A percentile compares a stretch with the other conserved stretches of the same genome.
phyloP scores from a whole-genome alignment of 2,888 invertebrate species.

The Dicycla oo region DNA sequence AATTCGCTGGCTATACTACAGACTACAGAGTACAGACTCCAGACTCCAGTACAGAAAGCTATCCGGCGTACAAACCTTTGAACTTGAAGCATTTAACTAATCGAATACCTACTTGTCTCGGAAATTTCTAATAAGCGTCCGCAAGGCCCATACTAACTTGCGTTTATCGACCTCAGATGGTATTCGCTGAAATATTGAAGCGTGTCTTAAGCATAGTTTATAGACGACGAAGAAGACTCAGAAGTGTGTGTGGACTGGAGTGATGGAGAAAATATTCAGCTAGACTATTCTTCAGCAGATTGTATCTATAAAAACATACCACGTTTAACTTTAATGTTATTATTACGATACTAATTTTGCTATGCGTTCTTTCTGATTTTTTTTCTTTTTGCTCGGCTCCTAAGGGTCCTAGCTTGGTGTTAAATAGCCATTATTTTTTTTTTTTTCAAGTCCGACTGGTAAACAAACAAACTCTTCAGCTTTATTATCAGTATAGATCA shows the following conservation, averaged over 20 bases:
- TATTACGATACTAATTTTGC: too few species aligned
- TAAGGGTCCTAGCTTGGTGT: too few species aligned
- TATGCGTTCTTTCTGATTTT: too few species aligned
- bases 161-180: slow-evolving; percentile 27
- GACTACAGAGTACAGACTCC: slow-evolving; percentile 16
- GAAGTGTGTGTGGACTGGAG: neutral
- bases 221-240: neutral
- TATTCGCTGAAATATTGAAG: slow-evolving; percentile 44
- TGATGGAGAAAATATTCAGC: neutral
- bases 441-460: too few species aligned
- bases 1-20: slow-evolving; percentile 45
- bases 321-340: too few species aligned
- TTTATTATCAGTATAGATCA: too few species aligned
- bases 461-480: too few species aligned
- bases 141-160: slow-evolving; percentile 41
- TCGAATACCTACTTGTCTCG: slow-evolving; percentile 71
- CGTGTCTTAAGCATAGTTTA: slow-evolving; percentile 10
- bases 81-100: slow-evolving; percentile 74
- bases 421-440: too few species aligned
- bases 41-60: slow-evolving; percentile 52
- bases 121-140: slow-evolving; percentile 66
- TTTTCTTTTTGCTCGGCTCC: too few species aligned
- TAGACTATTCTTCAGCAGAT: neutral
- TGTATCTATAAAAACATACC: neutral
- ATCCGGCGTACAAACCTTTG: slow-evolving; percentile 68